phyloP scores from a whole-genome alignment of 2,888 invertebrate species.

The Lepidocyrtoides sp. region DNA sequence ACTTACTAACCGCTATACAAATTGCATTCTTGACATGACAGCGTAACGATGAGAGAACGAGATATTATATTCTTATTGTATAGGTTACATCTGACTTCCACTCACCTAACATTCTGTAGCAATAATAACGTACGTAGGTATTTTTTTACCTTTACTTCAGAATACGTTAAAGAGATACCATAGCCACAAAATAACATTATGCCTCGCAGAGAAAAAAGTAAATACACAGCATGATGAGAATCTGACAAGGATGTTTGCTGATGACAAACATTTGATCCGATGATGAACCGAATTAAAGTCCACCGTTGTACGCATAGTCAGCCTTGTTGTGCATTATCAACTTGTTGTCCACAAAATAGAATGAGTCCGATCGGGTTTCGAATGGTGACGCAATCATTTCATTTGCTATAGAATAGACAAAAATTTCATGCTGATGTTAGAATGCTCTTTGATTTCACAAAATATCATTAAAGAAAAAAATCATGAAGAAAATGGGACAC shows the following conservation, averaged over 20 bases:
- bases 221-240: constrained; percentile 9
- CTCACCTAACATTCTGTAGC: too few species aligned
- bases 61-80: constrained; percentile 6
- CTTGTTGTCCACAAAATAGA: constrained; percentile 99
- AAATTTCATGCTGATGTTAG: not conserved
- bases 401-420: constrained; percentile 90
- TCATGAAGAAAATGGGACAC: not conserved
- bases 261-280: not conserved
- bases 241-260: constrained; percentile 17
- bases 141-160: not conserved
- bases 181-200: not conserved
- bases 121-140: not conserved
- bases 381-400: constrained; percentile 99
- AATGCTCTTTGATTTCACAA: not conserved
- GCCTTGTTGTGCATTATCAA: constrained; percentile 99
- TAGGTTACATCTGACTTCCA: too few species aligned
- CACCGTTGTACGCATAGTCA: constrained; percentile 98
- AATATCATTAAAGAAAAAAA: too few species aligned
- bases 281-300: constrained; percentile 86
- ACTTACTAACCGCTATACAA: not conserved
- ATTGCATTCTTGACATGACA: constrained; percentile 8
- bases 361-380: constrained; percentile 99
- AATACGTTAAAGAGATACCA: not conserved
- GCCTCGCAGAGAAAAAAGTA: not conserved
- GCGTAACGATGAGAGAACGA: not conserved